Conservation (phyloP, 2,113 vertebrate species). For the Vidua macroura region DNA sequence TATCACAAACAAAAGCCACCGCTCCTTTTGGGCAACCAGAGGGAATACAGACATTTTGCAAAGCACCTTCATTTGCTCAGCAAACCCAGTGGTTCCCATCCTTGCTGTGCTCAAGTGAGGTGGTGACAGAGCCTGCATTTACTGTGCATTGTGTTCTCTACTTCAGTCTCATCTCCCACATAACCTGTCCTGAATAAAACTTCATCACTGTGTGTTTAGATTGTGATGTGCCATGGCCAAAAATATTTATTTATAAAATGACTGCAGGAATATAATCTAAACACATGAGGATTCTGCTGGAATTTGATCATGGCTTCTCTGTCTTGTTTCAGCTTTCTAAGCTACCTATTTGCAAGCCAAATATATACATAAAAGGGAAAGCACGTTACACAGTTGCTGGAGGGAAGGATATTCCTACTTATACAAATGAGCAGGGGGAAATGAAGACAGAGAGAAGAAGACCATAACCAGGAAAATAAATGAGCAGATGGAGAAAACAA, state of each 20-base stretch:
- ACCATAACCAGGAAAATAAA: conserved; percentile 62
- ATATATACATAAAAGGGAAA: conserved; percentile 63
- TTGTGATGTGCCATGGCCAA: not conserved
- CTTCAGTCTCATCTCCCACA: not conserved
- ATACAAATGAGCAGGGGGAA: conserved; percentile 55
- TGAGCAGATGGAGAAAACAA: conserved; percentile 66
- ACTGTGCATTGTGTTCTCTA: not conserved
- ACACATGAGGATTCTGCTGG: not conserved
- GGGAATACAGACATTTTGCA: not conserved
- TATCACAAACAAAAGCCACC: not conserved
- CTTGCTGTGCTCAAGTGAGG: not conserved
- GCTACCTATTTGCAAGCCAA: conserved; percentile 65
- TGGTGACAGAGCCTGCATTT: not conserved
- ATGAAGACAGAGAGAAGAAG: conserved; percentile 25
- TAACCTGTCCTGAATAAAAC: not conserved
- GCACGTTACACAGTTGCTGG: conserved; percentile 49
- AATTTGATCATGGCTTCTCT: conserved; percentile 31
- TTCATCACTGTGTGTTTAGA: not conserved
- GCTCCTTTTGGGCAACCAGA: not conserved
- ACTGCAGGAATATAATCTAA: not conserved
- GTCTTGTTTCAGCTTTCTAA: conserved; percentile 36
- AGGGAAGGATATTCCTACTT: conserved; percentile 62
- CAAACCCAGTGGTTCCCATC: not conserved
- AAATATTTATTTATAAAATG: not conserved
- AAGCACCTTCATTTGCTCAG: not conserved